Evolutionary conservation across 2,113 vertebrate species (phyloP).

Genomic region (Petrocephalus zakoni): DNA sequence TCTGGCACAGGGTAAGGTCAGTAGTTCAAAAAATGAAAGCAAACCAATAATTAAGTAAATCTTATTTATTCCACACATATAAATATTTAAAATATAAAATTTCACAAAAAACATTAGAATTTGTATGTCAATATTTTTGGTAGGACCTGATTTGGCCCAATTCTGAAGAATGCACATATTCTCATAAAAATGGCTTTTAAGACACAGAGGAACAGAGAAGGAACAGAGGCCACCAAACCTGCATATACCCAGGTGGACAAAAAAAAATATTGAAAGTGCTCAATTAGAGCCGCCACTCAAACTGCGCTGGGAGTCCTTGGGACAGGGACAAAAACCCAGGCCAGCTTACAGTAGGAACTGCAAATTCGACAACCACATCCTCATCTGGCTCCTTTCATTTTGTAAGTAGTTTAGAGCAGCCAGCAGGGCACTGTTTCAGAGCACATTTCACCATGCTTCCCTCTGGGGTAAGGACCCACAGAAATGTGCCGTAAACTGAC

Average conservation of each 20-base stretch:
- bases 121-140: too few relatives aligned
- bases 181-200: background rate
- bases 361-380: background rate
- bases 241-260: background rate
- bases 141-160: too few relatives aligned
- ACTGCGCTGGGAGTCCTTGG: background rate
- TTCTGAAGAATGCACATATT: background rate
- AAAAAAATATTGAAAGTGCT: background rate
- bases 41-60: too few relatives aligned
- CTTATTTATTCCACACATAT: too few relatives aligned
- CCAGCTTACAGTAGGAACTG: background rate
- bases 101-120: too few relatives aligned
- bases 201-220: background rate
- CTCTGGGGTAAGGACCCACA: background rate
- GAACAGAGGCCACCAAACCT: background rate
- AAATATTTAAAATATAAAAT: too few relatives aligned
- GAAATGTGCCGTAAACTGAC: background rate
- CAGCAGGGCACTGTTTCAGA: background rate
- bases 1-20: too few relatives aligned
- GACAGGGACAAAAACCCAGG: background rate
- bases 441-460: background rate
- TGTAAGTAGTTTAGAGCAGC: background rate
- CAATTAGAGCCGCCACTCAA: conserved; percentile 5
- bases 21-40: too few relatives aligned
- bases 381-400: background rate